Evolutionary conservation across 1,140 invertebrate genomes (phyloP).

Genomic region (Zaprionus africanus): DNA sequence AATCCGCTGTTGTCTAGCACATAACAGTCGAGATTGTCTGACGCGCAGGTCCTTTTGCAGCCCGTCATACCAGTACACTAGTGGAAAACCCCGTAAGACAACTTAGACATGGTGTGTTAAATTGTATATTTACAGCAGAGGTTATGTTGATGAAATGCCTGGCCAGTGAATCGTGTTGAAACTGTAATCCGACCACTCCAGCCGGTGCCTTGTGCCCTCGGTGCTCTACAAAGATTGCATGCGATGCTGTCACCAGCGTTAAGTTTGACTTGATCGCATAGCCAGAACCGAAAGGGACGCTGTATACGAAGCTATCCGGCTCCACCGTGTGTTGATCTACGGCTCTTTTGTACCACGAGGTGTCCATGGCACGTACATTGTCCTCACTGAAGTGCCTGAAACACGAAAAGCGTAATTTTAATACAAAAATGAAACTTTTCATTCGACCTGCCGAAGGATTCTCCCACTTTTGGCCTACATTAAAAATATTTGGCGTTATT

Average conservation of each 20-base stretch:
- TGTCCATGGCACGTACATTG: conserved; percentile 93
- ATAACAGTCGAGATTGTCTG: conserved; percentile 94
- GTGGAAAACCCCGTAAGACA: conserved; percentile 44
- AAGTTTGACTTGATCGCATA: conserved; percentile 86
- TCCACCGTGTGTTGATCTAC: conserved; percentile 95
- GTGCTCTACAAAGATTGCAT: conserved; percentile 94
- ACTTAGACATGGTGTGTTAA: background rate
- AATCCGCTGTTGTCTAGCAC: conserved; percentile 97
- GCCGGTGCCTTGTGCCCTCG: conserved; percentile 93
- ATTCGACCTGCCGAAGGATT: too few relatives aligned
- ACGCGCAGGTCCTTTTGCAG: conserved; percentile 93
- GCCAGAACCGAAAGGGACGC: conserved; percentile 94
- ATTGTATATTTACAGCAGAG: conserved; percentile 88
- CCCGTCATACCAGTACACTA: conserved; percentile 89
- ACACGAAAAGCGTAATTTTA: conserved; percentile 12
- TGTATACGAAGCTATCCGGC: conserved; percentile 95
- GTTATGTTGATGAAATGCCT: conserved; percentile 94
- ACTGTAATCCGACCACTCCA: conserved; percentile 95
- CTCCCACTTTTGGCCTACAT: too few relatives aligned
- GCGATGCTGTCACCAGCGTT: conserved; percentile 93
- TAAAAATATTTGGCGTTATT: too few relatives aligned
- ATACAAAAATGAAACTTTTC: too few relatives aligned
- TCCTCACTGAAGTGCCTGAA: conserved; percentile 92
- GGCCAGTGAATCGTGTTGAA: conserved; percentile 91
- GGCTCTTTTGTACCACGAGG: conserved; percentile 96